Evolutionary conservation across 2,797 vertebrate species (phyloP).

Genomic region (Orestias chungarensis): DNA sequence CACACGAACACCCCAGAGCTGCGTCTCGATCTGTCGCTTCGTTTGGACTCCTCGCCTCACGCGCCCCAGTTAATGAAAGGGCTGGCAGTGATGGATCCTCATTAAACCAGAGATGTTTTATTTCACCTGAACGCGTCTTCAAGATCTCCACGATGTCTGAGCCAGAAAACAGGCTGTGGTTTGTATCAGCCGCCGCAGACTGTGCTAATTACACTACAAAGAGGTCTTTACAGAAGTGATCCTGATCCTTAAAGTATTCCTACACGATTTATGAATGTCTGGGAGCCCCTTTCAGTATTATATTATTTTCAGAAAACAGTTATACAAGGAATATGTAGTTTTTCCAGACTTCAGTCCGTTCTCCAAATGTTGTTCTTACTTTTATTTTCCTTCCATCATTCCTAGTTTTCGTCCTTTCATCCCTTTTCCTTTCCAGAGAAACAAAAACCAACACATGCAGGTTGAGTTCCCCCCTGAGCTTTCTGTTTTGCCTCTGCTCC

Average conservation of each 20-base stretch:
- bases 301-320: not conserved
- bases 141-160: not conserved
- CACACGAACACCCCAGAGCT: conserved; percentile 47
- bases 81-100: not conserved
- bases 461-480: conserved; percentile 12
- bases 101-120: not conserved
- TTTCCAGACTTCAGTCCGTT: not conserved
- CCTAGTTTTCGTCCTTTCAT: not conserved
- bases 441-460: conserved; percentile 5
- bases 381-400: conserved; percentile 1
- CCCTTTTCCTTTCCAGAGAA: no score
- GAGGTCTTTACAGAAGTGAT: not conserved
- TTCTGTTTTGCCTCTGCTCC: conserved; percentile 44
- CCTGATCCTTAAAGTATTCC: not conserved
- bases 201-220: no score
- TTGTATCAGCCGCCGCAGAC: no score
- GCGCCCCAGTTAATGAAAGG: not conserved
- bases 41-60: conserved; percentile 32
- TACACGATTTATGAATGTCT: not conserved
- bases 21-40: conserved; percentile 56
- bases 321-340: not conserved
- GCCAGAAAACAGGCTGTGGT: not conserved
- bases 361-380: not conserved
- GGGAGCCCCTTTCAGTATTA: not conserved
- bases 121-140: not conserved